Evolutionary conservation across 2,797 vertebrate genomes (phyloP).

Genomic region (Crocidura indochinensis): DNA sequence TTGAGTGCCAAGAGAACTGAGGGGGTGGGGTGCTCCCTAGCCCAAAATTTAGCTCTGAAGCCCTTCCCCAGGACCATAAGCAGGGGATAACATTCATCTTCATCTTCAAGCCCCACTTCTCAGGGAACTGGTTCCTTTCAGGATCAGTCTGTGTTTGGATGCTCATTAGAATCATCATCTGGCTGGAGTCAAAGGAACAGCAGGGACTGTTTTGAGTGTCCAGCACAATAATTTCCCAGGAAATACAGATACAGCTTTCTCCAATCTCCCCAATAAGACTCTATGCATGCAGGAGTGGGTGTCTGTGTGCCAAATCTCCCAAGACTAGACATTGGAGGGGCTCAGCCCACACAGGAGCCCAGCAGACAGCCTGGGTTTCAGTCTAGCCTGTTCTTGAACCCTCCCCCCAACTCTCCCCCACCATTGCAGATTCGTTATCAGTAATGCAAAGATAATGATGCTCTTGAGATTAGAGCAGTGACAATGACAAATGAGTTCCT

Average conservation of each 20-base stretch:
- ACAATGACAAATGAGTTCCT: not conserved
- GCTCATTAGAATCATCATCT: not conserved
- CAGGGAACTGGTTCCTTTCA: not conserved
- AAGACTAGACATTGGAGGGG: not conserved
- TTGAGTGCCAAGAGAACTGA: not conserved
- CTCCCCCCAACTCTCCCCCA: no score
- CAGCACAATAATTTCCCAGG: not conserved
- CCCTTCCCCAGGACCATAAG: not conserved
- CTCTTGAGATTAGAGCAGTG: not conserved
- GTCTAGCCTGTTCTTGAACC: not conserved
- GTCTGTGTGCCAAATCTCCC: not conserved
- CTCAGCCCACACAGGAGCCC: not conserved
- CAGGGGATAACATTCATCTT: not conserved
- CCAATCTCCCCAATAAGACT: not conserved
- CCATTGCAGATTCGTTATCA: not conserved
- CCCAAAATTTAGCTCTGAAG: not conserved
- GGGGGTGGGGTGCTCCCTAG: not conserved
- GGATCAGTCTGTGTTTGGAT: not conserved
- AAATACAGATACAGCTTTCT: constrained; percentile 19
- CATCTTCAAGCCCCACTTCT: not conserved
- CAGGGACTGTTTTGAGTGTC: not conserved
- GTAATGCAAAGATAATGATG: not conserved
- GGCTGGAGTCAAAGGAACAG: not conserved
- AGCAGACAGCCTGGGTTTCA: not conserved
- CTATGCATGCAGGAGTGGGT: not conserved